Conservation (phyloP, 1,140 invertebrate genomes). For the Rhopalosiphum maidis region DNA sequence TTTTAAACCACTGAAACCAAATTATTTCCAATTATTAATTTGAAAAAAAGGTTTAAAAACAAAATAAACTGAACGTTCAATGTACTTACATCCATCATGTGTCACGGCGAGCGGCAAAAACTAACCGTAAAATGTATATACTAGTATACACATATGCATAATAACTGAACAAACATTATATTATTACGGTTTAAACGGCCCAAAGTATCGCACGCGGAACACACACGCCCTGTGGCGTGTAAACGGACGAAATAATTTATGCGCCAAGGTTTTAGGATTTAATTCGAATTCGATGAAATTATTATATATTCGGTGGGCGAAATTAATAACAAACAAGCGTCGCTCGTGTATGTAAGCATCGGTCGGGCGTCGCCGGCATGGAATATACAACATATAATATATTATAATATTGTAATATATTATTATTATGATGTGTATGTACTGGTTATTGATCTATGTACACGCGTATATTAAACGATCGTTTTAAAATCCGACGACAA, state of each 20-base stretch:
- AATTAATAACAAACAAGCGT: slow-evolving; percentile 18
- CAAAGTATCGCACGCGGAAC: neutral
- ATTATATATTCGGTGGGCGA: neutral
- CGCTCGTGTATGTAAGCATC: neutral
- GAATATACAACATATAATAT: neutral
- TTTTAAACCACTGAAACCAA: neutral
- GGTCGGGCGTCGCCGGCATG: neutral
- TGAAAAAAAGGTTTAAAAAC: neutral
- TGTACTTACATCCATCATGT: neutral
- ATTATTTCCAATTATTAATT: neutral
- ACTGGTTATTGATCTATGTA: neutral
- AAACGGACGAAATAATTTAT: neutral
- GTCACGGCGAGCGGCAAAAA: neutral
- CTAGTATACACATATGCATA: neutral
- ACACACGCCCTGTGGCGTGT: neutral
- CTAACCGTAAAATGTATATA: neutral
- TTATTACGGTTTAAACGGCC: neutral
- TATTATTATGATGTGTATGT: neutral
- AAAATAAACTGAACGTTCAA: neutral
- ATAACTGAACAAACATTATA: neutral
- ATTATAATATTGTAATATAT: neutral
- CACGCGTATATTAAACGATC: neutral
- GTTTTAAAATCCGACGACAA: neutral
- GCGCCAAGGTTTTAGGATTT: neutral
- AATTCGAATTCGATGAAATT: slow-evolving; percentile 23